Evolutionary conservation across 2,113 vertebrate genomes (phyloP), one percentile per base, ranked within the genome.

Genomic region (Orientallactaga bullata): DNA sequence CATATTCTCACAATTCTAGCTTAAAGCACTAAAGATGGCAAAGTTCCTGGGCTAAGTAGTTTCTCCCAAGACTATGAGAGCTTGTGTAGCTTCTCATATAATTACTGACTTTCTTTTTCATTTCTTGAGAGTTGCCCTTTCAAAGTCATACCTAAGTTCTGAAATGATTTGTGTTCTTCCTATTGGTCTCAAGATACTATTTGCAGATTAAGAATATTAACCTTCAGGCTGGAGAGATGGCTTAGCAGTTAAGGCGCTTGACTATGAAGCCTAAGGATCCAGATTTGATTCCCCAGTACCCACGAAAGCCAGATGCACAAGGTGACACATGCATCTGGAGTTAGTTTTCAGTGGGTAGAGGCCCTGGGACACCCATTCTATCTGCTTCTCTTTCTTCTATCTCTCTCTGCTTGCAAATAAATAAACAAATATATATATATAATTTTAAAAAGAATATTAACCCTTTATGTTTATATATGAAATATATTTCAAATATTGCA

Each of bases 171-270:
- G 2, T 55, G 6, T 35, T 15, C 2, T 73, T 86, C 9, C 39
- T 58, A 4, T 47, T 94, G 21, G 0, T 77, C 26, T 94, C 21
- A 39, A 61, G 13, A 28, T 51, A 39, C 26, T 42, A 18, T 39
- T 84, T 69, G 17, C n/a, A 92, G 13, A 16, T 83, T 55, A 79
- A 65, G 51, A 96, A 71, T 68, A 85, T 12, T 47, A 47, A 47
- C 42, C 8, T 47, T 47, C 42, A 47, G 42, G 42, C 42, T 47
- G 42, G 42, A 47, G 42, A 47, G 42, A 47, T 47, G 42, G 42
- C 42, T 47, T 47, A 47, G 42, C 8, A 47, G 42, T 47, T 47
- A 47, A 47, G 42, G 42, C 8, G 42, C 42, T 47, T 47, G 42
- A 5, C 42, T 47, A 8, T 47, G 42, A 47, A 47, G 42, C 42